These are phyloP conservation scores for Chironex yamaguchii DNA, from an alignment of 30 jellyfish, hydroid and myxozoan species.

Conservation along the genomic window DNA sequence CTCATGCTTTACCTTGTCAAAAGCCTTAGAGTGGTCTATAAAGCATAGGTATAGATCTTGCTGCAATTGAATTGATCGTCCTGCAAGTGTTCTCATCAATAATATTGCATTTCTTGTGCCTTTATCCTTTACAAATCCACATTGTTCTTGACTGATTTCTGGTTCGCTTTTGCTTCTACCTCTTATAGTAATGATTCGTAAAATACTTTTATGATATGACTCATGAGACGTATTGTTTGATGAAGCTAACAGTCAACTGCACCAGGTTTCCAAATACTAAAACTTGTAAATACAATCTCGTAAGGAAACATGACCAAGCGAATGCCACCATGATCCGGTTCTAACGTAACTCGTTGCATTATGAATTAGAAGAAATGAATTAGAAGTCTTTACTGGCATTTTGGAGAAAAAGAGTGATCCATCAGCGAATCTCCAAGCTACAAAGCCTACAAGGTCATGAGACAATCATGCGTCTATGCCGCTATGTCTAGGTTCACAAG, in stretches of 20 bases:
- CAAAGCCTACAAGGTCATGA: too few relatives aligned
- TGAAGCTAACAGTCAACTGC: slow-evolving; percentile 17
- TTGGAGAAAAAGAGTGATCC: too few relatives aligned
- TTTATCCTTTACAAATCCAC: slow-evolving; percentile 18
- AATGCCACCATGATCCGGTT: too few relatives aligned
- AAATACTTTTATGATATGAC: slow-evolving; percentile 9
- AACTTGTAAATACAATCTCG: too few relatives aligned
- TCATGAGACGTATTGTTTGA: slow-evolving; percentile 46
- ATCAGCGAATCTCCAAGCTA: too few relatives aligned
- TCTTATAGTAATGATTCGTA: not conserved
- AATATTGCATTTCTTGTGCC: slow-evolving; percentile 21
- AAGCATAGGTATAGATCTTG: not conserved
- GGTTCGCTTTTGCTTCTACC: not conserved
- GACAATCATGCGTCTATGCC: too few relatives aligned
- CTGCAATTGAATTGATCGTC: not conserved
- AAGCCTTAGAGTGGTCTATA: slow-evolving; percentile 15
- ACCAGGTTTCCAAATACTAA: too few relatives aligned
- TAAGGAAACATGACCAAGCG: too few relatives aligned
- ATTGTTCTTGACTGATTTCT: slow-evolving; percentile 18
- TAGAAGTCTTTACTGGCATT: too few relatives aligned
- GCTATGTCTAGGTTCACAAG: too few relatives aligned
- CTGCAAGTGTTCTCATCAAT: not conserved
- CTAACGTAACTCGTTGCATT: too few relatives aligned
- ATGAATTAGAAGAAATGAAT: too few relatives aligned
- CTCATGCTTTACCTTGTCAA: slow-evolving; percentile 4